Evolutionary conservation across 2,888 invertebrate species (phyloP), one percentile per base, ranked within the genome.

Genomic region (Pristionchus entomophagus): DNA sequence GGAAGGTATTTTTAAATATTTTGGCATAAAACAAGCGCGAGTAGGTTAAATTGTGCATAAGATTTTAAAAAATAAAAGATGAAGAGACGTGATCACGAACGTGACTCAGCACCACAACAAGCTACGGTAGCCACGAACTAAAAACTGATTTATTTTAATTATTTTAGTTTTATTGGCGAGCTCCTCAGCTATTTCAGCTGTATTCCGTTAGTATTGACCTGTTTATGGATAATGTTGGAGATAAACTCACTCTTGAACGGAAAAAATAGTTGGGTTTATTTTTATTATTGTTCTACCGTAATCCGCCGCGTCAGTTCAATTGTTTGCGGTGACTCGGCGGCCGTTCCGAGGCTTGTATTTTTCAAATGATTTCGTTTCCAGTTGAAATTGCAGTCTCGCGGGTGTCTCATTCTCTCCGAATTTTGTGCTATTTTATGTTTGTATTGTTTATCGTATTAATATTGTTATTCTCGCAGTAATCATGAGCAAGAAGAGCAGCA

Each of bases 31-130:
- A n/a, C 12, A 14, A 29, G 26, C 26, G 26, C 3, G 5, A 59
- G 59, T 59, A 4, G 38, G 6, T 2, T 0, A 69, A 38, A 10
- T 14, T 2, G 22, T n/a, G 56, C 17, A 26, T 6, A 2, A 4
- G 6, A 69, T 35, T n/a, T n/a, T n/a, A n/a, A n/a, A n/a, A n/a
- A 38, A 35, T 22, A 32, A 65, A 65, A 35, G 17, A 19, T 32
- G 78, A 80, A 77, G 22, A 45, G 49, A 32, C 77, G 29, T 38
- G 77, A 49, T 77, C 77, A 77, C 26, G 45, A 77, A 19, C 45
- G n/a, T 77, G 77, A 77, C 77, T 41, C 77, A 45, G n/a, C n/a
- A n/a, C n/a, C n/a, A n/a, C n/a, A 41, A 69, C 38, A 8, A 41
- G 2, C 22, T 69, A 22, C 10, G n/a, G n/a, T n/a, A n/a, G 4